Evolutionary conservation across 2,113 vertebrate genomes (phyloP).

Genomic region (Alligator mississippiensis): DNA sequence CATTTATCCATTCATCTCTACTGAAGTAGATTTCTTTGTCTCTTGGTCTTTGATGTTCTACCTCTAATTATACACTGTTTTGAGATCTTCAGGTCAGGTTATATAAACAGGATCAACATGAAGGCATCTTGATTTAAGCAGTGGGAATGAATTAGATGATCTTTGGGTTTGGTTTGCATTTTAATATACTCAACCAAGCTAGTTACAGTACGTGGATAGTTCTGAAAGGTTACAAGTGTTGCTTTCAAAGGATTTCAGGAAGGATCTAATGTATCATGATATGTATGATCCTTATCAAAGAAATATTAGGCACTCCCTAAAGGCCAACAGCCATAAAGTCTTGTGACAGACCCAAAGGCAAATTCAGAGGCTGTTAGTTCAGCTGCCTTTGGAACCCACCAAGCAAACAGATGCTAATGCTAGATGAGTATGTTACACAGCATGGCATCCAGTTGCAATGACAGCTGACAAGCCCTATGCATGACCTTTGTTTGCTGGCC

Average conservation of each 20-base stretch:
- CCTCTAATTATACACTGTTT: background rate
- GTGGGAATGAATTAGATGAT: background rate
- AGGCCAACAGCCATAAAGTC: conserved; percentile 50
- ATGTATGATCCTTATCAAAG: conserved; percentile 40
- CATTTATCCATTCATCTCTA: background rate
- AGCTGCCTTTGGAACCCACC: conserved; percentile 55
- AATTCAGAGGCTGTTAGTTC: conserved; percentile 55
- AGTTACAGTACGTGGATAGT: background rate
- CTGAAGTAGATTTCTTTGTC: background rate
- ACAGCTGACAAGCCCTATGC: conserved; percentile 39
- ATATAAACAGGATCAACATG: background rate
- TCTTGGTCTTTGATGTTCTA: background rate
- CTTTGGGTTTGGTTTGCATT: background rate
- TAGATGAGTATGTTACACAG: conserved; percentile 32
- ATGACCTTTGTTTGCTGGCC: conserved; percentile 51
- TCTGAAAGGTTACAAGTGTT: background rate
- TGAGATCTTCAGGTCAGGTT: background rate
- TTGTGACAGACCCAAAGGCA: conserved; percentile 58
- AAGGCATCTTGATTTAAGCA: background rate
- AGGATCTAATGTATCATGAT: conserved; percentile 8
- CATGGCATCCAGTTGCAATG: conserved; percentile 28
- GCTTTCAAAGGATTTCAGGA: conserved; percentile 1
- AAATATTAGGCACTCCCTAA: conserved; percentile 33
- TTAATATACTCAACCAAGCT: background rate
- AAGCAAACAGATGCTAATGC: conserved; percentile 66